Base-by-base conservation (phyloP, 2,797 vertebrate genomes). In the Rhadinocentrus ornatus region DNA sequence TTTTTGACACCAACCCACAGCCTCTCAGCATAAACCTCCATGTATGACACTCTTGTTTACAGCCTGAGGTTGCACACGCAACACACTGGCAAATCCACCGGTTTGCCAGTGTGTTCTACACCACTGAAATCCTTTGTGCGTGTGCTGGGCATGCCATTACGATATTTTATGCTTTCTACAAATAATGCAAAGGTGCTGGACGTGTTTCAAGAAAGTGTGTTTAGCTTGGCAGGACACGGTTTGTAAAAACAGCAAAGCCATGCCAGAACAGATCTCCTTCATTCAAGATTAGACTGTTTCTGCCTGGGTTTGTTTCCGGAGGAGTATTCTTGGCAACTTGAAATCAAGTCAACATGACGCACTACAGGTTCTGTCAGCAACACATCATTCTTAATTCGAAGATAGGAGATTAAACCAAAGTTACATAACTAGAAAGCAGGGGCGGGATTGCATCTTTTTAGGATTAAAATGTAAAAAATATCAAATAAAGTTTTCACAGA, bases 181-280 rank as follows among this genome's bases (percentile, higher is more conserved):
- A 87, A 89, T 86, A 91, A 75, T 82, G 80, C 6, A 61, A 82
- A 86, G 81, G 68, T 61, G 52, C 69, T 88, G 85, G 73, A 81
- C 65, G 68, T 87, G 83, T 81, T 89, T 91, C 72, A 86, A 68
- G 62, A 73, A 61, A 66, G 66, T 83, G 69, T 92, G 89, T 92
- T 91, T 89, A 85, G 84, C 83, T 78, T 87, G 85, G 84, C 76
- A 81, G 64, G 56, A 55, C 69, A 72, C 54, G 60, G 69, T 64
- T 50, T 71, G 44, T 72, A 81, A 44, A 80, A 61, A 82, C 71
- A 70, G 63, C 41, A 62, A 66, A 68, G 61, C 69, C 15, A 1
- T 80, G 85, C 77, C 73, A 69, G 73, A 59, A 76, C 80, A 74
- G 70, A 66, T 41, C 57, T 66, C 41, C 1, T 58, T 69, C 58